These are phyloP conservation scores for Coenonympha arcania DNA, from an alignment of 2,888 invertebrate genomes.

Conservation along the genomic window DNA sequence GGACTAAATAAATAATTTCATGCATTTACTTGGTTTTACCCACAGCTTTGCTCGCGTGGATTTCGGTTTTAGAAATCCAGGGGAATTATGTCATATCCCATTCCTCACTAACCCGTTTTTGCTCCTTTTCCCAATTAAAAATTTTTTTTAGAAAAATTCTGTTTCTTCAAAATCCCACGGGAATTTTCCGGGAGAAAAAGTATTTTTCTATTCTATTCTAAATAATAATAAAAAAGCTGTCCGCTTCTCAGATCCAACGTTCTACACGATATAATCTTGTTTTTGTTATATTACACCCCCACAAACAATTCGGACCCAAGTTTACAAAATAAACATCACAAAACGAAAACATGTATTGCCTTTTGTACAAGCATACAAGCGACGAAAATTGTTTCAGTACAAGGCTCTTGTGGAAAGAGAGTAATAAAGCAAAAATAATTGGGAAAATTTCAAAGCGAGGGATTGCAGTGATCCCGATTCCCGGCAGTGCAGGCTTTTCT, in stretches of 20 bases:
- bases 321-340: conserved; percentile 5
- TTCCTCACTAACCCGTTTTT: too few relatives aligned
- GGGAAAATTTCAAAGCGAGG: conserved; percentile 15
- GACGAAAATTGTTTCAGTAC: conserved; percentile 14
- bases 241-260: not conserved
- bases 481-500: conserved; percentile 13
- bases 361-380: conserved; percentile 8
- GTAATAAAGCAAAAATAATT: conserved; percentile 22
- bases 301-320: not conserved
- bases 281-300: not conserved
- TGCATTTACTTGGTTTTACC: too few relatives aligned
- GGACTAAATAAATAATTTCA: too few relatives aligned
- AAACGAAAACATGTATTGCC: conserved; percentile 10
- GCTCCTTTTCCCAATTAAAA: too few relatives aligned
- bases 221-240: too few relatives aligned
- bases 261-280: not conserved
- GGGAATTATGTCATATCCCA: too few relatives aligned
- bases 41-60: too few relatives aligned
- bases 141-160: too few relatives aligned
- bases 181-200: too few relatives aligned
- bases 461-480: conserved; percentile 17
- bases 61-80: too few relatives aligned
- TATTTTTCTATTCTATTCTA: too few relatives aligned
- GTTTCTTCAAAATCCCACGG: too few relatives aligned
- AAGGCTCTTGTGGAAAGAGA: conserved; percentile 17